Conservation (phyloP, 2,113 vertebrate species). For the Phylloscopus trochiloides region DNA sequence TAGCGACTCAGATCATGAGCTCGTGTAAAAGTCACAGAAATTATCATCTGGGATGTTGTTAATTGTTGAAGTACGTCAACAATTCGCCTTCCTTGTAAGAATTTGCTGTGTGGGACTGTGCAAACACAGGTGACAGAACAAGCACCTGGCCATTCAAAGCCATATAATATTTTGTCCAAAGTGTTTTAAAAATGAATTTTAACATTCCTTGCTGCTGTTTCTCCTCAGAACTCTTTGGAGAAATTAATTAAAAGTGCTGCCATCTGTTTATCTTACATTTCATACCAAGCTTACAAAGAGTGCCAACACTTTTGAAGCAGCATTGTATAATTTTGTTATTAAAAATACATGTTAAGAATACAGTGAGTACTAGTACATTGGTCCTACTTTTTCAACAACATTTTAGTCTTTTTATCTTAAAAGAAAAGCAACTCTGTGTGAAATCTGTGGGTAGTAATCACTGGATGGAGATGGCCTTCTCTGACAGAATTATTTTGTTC, state of each 20-base stretch:
- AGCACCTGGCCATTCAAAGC: neutral
- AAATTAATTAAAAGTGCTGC: slow-evolving; percentile 61
- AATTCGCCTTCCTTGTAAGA: neutral
- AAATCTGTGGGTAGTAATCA: neutral
- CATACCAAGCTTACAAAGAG: neutral
- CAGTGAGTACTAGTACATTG: neutral
- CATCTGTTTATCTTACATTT: slow-evolving; percentile 53
- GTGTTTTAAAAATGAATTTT: neutral
- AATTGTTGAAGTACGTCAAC: neutral
- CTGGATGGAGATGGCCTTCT: neutral
- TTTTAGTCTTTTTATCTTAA: neutral
- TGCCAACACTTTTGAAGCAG: neutral
- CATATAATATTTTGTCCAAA: neutral
- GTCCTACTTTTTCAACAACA: slow-evolving; percentile 21
- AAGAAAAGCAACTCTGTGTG: neutral
- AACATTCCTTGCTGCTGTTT: neutral
- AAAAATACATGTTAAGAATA: neutral
- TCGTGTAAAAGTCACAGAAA: neutral
- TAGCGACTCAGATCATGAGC: neutral
- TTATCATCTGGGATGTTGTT: neutral
- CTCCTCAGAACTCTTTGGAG: slow-evolving; percentile 18
- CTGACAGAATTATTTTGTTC: neutral
- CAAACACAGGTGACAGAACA: neutral
- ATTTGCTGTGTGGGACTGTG: neutral
- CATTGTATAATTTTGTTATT: slow-evolving; percentile 20